These are phyloP conservation scores for Bubalus kerabau DNA, from an alignment of 2,113 vertebrate species.

Conservation along the genomic window DNA sequence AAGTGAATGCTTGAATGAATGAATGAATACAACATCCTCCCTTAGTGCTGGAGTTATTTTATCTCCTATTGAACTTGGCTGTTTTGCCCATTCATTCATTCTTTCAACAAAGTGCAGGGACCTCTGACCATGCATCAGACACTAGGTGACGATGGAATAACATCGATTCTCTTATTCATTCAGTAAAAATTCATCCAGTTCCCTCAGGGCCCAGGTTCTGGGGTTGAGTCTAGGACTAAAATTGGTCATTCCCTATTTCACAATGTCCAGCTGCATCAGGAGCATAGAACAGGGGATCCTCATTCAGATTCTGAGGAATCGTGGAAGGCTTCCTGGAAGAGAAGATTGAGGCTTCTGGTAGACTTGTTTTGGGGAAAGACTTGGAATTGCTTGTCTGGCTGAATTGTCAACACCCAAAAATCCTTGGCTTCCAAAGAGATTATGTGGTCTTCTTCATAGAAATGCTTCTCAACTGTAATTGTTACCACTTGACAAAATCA, in stretches of 20 bases:
- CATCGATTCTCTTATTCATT: neutral
- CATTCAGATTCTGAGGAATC: neutral
- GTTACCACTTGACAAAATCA: neutral
- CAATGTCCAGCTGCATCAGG: neutral
- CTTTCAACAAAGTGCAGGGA: neutral
- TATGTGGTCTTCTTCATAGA: fast-evolving
- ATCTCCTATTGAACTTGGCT: neutral
- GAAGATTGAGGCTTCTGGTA: neutral
- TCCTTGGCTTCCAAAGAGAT: neutral
- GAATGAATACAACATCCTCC: neutral
- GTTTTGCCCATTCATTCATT: neutral
- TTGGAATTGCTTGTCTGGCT: neutral
- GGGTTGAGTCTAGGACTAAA: neutral
- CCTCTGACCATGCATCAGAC: neutral
- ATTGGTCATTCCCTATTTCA: neutral
- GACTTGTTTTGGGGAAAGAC: neutral
- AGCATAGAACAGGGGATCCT: fast-evolving
- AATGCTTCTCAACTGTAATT: neutral
- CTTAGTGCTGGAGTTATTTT: neutral
- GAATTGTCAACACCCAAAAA: neutral
- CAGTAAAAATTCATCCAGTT: neutral
- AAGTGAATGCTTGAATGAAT: neutral
- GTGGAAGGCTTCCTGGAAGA: neutral
- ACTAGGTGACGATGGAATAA: neutral
- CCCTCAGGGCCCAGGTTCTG: neutral